phyloP scores from a whole-genome alignment of 2,113 vertebrate species.

The Felis chaus region DNA sequence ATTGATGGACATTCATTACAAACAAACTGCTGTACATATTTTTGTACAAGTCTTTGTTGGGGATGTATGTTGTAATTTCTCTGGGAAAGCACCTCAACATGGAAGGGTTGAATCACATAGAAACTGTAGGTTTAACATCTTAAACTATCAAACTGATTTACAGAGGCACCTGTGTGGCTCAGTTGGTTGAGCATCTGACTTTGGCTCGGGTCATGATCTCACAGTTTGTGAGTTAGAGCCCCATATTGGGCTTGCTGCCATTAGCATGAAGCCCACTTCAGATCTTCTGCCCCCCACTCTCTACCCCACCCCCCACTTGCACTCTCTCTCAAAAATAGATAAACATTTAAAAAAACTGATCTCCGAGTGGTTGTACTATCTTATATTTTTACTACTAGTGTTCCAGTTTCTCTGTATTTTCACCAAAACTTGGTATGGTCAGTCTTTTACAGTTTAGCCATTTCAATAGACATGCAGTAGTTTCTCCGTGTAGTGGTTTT shows the following conservation, averaged over 20 bases:
- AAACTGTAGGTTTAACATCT: neutral
- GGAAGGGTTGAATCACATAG: neutral
- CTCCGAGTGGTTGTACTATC: neutral
- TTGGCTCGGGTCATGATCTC: too few species aligned
- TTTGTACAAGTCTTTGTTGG: neutral
- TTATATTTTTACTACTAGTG: neutral
- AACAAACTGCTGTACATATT: neutral
- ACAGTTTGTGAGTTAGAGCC: too few species aligned
- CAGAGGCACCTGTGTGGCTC: too few species aligned
- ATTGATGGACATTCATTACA: neutral
- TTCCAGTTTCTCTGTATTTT: neutral
- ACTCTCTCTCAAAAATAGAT: too few species aligned
- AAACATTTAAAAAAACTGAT: neutral
- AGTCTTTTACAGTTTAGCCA: neutral
- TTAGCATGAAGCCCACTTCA: too few species aligned
- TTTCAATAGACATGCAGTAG: neutral
- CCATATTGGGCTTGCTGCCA: too few species aligned
- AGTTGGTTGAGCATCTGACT: too few species aligned
- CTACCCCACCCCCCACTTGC: too few species aligned
- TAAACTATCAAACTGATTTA: neutral
- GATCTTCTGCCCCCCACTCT: too few species aligned
- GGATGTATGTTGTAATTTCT: neutral
- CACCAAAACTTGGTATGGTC: neutral
- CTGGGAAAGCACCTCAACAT: neutral
- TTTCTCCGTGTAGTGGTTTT: neutral